A percentile compares a stretch with the other conserved stretches of the same genome.
Conservation (phyloP, 2,113 vertebrate species). For the Thalassoma bifasciatum region DNA sequence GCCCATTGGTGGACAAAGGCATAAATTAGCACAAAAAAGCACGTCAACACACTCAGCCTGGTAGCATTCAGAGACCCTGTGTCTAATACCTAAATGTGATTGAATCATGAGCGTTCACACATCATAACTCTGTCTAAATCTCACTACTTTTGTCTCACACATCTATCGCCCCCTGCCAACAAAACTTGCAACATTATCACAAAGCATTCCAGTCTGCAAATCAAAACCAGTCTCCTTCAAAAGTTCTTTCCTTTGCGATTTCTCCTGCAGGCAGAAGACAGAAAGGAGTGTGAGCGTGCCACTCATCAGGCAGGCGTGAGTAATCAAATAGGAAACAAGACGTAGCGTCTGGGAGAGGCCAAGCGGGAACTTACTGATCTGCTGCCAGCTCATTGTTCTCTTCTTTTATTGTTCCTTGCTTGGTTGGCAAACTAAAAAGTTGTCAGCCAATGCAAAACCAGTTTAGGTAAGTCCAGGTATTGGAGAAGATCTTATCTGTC, state of each 20-base stretch:
- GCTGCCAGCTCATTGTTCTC: slow-evolving; percentile 74
- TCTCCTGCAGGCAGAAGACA: slow-evolving; percentile 52
- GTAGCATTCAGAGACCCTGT: slow-evolving; percentile 17
- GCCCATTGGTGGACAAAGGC: slow-evolving; percentile 60
- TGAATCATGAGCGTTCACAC: slow-evolving; percentile 29
- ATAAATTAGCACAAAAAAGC: slow-evolving; percentile 50
- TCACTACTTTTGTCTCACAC: slow-evolving; percentile 27
- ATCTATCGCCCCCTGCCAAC: slow-evolving; percentile 50
- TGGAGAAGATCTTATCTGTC: not conserved
- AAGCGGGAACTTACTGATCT: slow-evolving; percentile 65
- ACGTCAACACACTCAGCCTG: slow-evolving; percentile 22
- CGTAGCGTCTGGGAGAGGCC: slow-evolving; percentile 72
- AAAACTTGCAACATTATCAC: slow-evolving; percentile 69
- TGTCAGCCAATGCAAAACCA: slow-evolving; percentile 31
- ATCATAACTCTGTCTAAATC: not conserved
- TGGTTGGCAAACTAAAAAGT: slow-evolving; percentile 56
- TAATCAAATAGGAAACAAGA: slow-evolving; percentile 78
- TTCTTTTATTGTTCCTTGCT: slow-evolving; percentile 66
- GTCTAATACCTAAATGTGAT: slow-evolving; percentile 37
- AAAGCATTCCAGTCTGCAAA: slow-evolving; percentile 71
- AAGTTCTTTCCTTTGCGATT: slow-evolving; percentile 65
- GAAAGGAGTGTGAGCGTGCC: slow-evolving; percentile 63
- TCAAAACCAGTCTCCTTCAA: slow-evolving; percentile 75
- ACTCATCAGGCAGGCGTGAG: slow-evolving; percentile 72
- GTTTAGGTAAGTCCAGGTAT: not conserved